Evolutionary conservation across 92 coral and sea anemone species (phyloP).

Genomic region (Pocillopora grandis): DNA sequence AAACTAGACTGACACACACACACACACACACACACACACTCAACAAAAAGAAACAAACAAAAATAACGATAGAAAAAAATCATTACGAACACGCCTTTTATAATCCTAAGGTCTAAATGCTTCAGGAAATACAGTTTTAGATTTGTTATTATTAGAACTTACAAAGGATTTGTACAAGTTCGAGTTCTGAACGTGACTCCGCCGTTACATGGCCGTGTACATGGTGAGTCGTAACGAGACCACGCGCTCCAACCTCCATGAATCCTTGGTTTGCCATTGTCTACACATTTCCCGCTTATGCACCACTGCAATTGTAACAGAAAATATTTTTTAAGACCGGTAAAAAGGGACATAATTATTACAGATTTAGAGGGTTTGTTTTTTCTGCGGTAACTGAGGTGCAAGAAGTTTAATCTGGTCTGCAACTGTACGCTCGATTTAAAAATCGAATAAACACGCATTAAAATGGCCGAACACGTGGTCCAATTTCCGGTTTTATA

Average conservation of each 20-base stretch:
- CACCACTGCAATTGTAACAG: conserved; percentile 75
- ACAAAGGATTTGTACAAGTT: conserved; percentile 79
- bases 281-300: conserved; percentile 82
- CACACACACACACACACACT: conserved; percentile 68
- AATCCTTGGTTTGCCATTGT: conserved; percentile 74
- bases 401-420: too few relatives aligned
- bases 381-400: neutral
- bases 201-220: conserved; percentile 75
- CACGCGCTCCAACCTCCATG: conserved; percentile 87
- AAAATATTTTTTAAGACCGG: neutral
- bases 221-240: conserved; percentile 57
- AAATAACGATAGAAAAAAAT: too few relatives aligned
- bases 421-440: too few relatives aligned
- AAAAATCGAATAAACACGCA: too few relatives aligned
- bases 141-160: neutral
- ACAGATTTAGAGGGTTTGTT: neutral
- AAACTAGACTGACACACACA: conserved; percentile 45
- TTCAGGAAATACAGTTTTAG: neutral
- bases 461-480: too few relatives aligned
- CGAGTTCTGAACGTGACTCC: conserved; percentile 77
- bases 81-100: too few relatives aligned
- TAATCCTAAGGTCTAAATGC: neutral
- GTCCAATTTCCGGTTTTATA: too few relatives aligned
- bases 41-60: too few relatives aligned
- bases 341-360: neutral